Conservation (phyloP, 2,797 vertebrate species). For the Dendrocincla fuliginosa region DNA sequence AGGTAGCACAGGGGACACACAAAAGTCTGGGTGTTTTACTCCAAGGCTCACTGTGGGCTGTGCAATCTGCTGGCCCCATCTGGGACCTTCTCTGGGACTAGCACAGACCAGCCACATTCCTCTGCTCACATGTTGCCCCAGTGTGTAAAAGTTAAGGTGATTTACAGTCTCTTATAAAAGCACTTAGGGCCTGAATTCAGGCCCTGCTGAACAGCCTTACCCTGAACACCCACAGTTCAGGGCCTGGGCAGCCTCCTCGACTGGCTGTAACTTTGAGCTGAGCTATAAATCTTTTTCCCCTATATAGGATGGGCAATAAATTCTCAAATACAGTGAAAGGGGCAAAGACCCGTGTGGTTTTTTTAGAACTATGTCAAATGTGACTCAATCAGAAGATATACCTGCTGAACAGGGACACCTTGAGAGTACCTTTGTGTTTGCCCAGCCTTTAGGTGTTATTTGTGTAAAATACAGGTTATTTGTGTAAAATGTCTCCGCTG, state of each 20-base stretch:
- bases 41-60: background rate
- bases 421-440: background rate
- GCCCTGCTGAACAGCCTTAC: background rate
- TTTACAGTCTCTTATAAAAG: background rate
- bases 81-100: background rate
- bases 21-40: background rate
- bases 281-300: background rate
- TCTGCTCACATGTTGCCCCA: background rate
- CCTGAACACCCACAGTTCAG: background rate
- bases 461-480: rapidly evolving
- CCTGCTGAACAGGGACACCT: background rate
- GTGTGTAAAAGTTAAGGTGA: background rate
- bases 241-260: background rate
- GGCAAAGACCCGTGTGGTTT: background rate
- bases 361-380: background rate
- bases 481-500: background rate
- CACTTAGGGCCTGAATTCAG: background rate
- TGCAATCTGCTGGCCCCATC: background rate
- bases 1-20: background rate
- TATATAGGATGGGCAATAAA: background rate
- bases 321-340: background rate
- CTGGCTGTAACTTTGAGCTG: background rate
- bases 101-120: background rate
- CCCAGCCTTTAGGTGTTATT: rapidly evolving
- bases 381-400: background rate